phyloP scores from a whole-genome alignment of 2,797 vertebrate species.

The Thalassophryne amazonica region DNA sequence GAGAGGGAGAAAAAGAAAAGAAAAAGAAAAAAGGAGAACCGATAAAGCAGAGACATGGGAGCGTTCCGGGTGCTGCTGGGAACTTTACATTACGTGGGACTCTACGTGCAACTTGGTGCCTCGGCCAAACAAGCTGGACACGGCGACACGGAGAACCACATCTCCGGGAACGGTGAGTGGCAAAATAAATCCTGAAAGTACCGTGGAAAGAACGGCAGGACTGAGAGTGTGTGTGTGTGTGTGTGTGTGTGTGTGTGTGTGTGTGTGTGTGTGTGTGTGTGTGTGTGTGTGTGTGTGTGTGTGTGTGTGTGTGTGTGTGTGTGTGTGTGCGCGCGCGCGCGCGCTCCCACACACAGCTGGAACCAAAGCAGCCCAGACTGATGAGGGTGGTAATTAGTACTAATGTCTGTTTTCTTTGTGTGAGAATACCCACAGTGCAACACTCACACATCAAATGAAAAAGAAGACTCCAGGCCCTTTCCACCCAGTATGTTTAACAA shows the following conservation, averaged over 20 bases:
- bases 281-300: too few species aligned
- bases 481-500: too few species aligned
- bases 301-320: too few species aligned
- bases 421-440: background rate
- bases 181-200: too few species aligned
- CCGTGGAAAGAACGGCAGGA: slow-evolving; percentile 13
- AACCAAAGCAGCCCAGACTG: slow-evolving; percentile 14
- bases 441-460: background rate
- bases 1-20: slow-evolving; percentile 57
- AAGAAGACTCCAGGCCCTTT: too few species aligned
- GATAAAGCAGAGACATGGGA: slow-evolving; percentile 75
- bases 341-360: slow-evolving; percentile 25
- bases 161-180: slow-evolving; percentile 86
- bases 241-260: too few species aligned
- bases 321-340: too few species aligned
- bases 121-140: slow-evolving; percentile 79
- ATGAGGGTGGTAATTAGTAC: slow-evolving; percentile 14
- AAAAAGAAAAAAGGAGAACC: slow-evolving; percentile 47
- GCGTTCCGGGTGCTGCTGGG: slow-evolving; percentile 86
- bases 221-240: too few species aligned
- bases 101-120: slow-evolving; percentile 89
- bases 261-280: too few species aligned
- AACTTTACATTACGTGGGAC: slow-evolving; percentile 90
- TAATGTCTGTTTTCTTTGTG: slow-evolving; percentile 1
- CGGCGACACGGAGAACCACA: slow-evolving; percentile 82